phyloP scores from a whole-genome alignment of 2,888 invertebrate species.

The Meteorus cinctellus region DNA sequence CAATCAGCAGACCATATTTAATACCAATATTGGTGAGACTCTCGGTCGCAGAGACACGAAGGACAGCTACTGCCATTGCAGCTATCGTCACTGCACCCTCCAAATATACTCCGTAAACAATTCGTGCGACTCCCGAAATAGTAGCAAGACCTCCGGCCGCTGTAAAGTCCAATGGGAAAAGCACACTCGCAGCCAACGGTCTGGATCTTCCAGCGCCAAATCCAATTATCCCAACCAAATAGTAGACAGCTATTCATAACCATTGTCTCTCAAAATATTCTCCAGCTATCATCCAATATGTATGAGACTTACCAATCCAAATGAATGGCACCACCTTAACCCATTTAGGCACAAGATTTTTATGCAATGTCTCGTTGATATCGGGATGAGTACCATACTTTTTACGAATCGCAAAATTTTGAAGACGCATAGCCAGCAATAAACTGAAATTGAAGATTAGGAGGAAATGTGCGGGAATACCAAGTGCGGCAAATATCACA shows the following conservation, averaged over 20 bases:
- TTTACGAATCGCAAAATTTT: conserved; percentile 71
- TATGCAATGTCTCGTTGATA: conserved; percentile 53
- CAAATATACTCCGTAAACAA: conserved; percentile 80
- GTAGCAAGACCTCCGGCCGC: conserved; percentile 81
- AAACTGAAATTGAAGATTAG: conserved; percentile 77
- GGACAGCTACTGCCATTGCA: conserved; percentile 77
- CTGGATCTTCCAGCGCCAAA: conserved; percentile 78
- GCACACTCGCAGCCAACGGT: conserved; percentile 75
- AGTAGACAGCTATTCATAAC: conserved; percentile 73
- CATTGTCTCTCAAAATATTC: conserved; percentile 4
- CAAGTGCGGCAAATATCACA: conserved; percentile 79
- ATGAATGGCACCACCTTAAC: conserved; percentile 65
- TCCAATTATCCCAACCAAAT: conserved; percentile 76
- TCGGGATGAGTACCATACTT: conserved; percentile 48
- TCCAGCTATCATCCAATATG: not conserved
- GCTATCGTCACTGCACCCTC: conserved; percentile 81
- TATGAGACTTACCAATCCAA: conserved; percentile 60
- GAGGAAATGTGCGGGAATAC: conserved; percentile 81
- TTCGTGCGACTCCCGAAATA: conserved; percentile 76
- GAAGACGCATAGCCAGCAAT: conserved; percentile 74
- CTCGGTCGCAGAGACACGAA: conserved; percentile 77
- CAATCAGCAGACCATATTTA: conserved; percentile 75
- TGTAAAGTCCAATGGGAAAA: conserved; percentile 83
- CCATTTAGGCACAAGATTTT: conserved; percentile 64
- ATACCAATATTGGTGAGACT: conserved; percentile 76